These are phyloP conservation scores for Autographa gamma DNA, from an alignment of 2,888 invertebrate genomes.

Conservation along the genomic window DNA sequence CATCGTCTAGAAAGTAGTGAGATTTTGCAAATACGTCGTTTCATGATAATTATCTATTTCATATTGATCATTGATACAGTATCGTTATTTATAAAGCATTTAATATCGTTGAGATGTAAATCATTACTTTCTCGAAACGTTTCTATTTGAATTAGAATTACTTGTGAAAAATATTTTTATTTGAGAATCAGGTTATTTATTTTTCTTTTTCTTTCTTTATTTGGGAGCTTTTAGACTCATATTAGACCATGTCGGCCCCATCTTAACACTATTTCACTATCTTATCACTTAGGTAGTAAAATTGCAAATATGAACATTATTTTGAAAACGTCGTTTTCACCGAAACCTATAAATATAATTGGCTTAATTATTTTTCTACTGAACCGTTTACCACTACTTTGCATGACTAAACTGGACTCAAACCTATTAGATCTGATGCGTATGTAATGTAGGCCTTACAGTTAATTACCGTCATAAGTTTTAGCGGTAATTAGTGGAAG, in stretches of 20 bases:
- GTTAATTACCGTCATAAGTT: constrained; percentile 20
- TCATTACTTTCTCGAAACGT: constrained; percentile 24
- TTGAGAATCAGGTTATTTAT: too few species aligned
- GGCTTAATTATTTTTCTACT: neutral
- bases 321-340: too few species aligned
- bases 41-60: constrained; percentile 31
- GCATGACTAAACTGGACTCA: constrained; percentile 21
- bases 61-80: constrained; percentile 43
- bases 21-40: constrained; percentile 35
- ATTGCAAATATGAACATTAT: too few species aligned
- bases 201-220: too few species aligned
- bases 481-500: constrained; percentile 18
- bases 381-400: constrained; percentile 3
- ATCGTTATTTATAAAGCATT: constrained; percentile 40
- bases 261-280: too few species aligned
- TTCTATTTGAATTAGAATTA: neutral
- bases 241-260: too few species aligned
- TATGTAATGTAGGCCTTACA: constrained; percentile 12
- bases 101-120: constrained; percentile 14
- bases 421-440: constrained; percentile 19
- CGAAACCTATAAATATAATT: too few species aligned
- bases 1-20: constrained; percentile 39
- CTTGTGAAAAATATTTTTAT: too few species aligned
- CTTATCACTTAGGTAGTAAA: too few species aligned
- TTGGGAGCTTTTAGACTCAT: too few species aligned